Base-by-base conservation (phyloP, 2,888 invertebrate species). In the Apamea crenata region DNA sequence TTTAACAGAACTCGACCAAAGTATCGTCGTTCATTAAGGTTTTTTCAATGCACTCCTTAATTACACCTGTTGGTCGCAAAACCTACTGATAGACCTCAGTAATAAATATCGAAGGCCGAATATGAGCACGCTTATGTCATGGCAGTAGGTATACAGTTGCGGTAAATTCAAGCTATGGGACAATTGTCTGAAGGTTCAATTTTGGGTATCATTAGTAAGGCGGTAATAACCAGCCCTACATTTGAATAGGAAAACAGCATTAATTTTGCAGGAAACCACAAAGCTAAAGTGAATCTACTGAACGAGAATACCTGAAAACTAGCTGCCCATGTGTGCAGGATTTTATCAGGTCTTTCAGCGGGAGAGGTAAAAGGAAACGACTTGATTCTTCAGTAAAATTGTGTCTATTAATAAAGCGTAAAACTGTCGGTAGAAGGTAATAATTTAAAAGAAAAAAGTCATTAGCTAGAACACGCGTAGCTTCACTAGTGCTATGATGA, bases 61-160 rank as follows among this genome's bases (percentile, higher is more conserved):
- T 81, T 81, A 81, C 81, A 81, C 81, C 81, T 81, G 74, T 81
- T 81, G 59, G 50, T 21, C 56, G 36, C 25, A 61, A 80, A 80
- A 74, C 40, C 81, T 16, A n/a, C 8, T 50, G 67, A 68, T 67
- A 44, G 44, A 68, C 47, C 65, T 44, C 14, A 2, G 25, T 53
- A 68, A 81, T 81, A 68, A 74, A 61, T 74, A 61, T 36, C 12
- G 65, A 80, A 56, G 18, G 56, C 10, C 4, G 25, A 66, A 44
- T 25, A 36, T 74, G 3, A 44, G 74, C 44, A 25, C 16, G 25
- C 2, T 73, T 73, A 29, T 29, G 12, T 5, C 14, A 69, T 4
- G 16, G 5, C 2, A 63, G 4, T 59, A 6, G 53, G 25, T 25
- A 56, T 6, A 14, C n/a, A 36, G n/a, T 73, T 10, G 0, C 0